Evolutionary conservation across 2,888 invertebrate genomes (phyloP).

Genomic region (Podotricha telesiphe): DNA sequence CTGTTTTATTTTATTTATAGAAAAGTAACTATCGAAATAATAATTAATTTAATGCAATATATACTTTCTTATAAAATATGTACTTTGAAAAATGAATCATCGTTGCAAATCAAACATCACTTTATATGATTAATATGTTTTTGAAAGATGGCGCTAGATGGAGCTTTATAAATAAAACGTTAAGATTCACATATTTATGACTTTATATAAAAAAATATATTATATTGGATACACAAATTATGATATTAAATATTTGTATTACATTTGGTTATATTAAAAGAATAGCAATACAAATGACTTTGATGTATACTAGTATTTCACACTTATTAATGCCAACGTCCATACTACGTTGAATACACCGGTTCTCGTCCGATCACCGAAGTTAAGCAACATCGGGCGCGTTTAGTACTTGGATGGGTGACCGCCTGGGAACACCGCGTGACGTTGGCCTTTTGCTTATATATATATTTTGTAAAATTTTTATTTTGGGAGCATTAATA

Average conservation of each 20-base stretch:
- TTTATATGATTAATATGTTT: no score
- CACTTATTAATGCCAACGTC: neutral
- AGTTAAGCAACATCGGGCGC: conserved; percentile 61
- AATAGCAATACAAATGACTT: neutral
- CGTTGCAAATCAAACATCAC: no score
- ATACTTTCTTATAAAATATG: no score
- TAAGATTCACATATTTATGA: neutral
- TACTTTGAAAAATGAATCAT: no score
- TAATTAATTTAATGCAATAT: no score
- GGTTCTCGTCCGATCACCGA: conserved; percentile 52
- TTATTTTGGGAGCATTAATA: no score
- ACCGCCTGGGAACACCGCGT: conserved; percentile 63
- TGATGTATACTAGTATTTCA: neutral
- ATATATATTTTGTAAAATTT: no score
- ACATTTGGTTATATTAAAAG: neutral
- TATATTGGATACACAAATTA: neutral
- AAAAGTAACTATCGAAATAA: no score
- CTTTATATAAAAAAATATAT: neutral
- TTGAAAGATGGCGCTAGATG: neutral
- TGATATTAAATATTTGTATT: neutral
- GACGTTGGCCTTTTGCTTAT: conserved; percentile 37
- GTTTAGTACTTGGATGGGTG: conserved; percentile 68
- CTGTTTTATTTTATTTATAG: no score
- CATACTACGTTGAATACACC: conserved; percentile 43
- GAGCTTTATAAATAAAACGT: neutral